Base-by-base conservation (phyloP, 1,140 invertebrate genomes). In the Eubasilissa regina region DNA sequence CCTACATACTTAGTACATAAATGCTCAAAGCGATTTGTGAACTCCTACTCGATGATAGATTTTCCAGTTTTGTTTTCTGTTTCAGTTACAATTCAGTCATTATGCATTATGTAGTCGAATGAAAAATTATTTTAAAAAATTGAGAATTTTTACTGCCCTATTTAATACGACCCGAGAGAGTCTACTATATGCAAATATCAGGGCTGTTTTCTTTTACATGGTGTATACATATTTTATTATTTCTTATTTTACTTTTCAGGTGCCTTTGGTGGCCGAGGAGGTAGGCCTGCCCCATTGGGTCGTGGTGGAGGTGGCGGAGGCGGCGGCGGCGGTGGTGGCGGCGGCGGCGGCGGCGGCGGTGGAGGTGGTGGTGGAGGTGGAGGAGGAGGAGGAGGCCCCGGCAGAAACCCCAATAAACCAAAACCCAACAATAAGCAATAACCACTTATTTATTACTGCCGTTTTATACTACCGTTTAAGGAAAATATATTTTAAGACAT, bases 211-310 rank as follows among this genome's bases (percentile, higher is more conserved):
- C n/a, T n/a, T n/a, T n/a, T n/a, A n/a, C n/a, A n/a, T n/a, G n/a
- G n/a, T n/a, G n/a, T n/a, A n/a, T n/a, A n/a, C n/a, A n/a, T n/a
- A n/a, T n/a, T n/a, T n/a, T n/a, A n/a, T n/a, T n/a, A n/a, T n/a
- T 51, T 51, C 4, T 74, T 56, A 7, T 56, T 3, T 56, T 56
- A 55, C 62, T n/a, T 83, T 83, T 9, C 19, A 88, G 88, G 87
- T 74, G 88, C 90, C n/a, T 92, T 92, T 83, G 91, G 90, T 13
- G 88, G 90, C 60, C 86, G 91, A 51, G 90, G 91, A 13, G 86
- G 90, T 74, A 86, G 87, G 17, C 88, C 90, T 6, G 86, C 89
- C 80, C 89, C 89, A 1, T 83, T 87, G 79, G 79, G 89, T 75
- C 53, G 86, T n/a, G 86, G 75, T 15, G 58, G 74, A 8, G 72